Evolutionary conservation across 2,797 vertebrate species (phyloP).

Genomic region (Lagodon rhomboides): DNA sequence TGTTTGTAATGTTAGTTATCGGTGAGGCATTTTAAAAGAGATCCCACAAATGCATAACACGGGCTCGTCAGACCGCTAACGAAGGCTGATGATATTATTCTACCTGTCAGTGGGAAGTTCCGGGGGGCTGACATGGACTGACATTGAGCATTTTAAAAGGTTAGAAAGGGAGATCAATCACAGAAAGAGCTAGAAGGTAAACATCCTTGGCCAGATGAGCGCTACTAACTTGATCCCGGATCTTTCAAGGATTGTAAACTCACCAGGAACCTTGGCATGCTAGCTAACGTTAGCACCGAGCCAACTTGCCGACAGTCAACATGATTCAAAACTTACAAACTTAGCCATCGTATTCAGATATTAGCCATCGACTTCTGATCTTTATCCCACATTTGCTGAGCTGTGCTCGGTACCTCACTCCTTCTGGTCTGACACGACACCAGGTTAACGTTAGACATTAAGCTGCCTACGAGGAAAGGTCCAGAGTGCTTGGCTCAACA

Average conservation of each 20-base stretch:
- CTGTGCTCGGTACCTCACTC: background rate
- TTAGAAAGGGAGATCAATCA: conserved; percentile 1
- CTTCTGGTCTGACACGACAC: background rate
- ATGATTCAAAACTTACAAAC: conserved; percentile 19
- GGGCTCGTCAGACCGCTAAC: background rate
- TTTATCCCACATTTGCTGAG: background rate
- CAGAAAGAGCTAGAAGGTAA: background rate
- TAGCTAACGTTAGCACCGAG: conserved; percentile 48
- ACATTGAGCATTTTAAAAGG: conserved; percentile 2
- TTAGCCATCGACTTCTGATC: background rate
- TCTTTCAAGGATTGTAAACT: conserved; percentile 27
- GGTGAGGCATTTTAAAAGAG: background rate
- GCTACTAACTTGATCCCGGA: conserved; percentile 26
- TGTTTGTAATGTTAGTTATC: background rate
- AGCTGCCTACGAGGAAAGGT: conserved; percentile 39
- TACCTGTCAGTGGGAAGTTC: conserved; percentile 26
- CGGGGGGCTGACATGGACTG: conserved; percentile 1
- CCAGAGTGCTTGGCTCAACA: conserved; percentile 38
- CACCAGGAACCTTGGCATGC: conserved; percentile 17
- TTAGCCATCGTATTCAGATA: background rate
- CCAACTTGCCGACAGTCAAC: conserved; percentile 22
- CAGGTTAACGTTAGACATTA: conserved; percentile 34
- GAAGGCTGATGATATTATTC: background rate
- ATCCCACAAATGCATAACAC: background rate
- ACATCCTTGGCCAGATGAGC: background rate